Evolutionary conservation across 2,888 invertebrate genomes (phyloP), one percentile per base, ranked within the genome.

Genomic region (Metallyticus violacea): DNA sequence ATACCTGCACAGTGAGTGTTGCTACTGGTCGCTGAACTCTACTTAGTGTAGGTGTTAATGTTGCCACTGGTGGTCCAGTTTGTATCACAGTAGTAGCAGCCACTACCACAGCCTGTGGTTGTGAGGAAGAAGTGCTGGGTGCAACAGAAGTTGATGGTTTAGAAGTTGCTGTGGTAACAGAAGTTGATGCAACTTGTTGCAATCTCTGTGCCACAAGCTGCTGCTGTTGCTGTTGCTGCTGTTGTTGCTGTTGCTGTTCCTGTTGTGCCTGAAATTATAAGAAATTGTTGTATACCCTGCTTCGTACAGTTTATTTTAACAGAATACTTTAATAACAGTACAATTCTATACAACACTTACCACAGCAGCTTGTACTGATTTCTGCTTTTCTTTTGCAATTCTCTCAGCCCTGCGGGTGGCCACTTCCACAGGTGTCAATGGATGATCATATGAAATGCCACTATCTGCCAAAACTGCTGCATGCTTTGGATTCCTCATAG

Each of bases 371-470:
- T 88, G 87, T 7, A 83, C 86, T 25, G 86, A 79, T 90, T 94
- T 94, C 88, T 95, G 93, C 91, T 97, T 97, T 90, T 97, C 98
- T 90, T 96, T 95, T 15, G 97, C 95, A 89, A 98, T 95, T 89
- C 98, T 94, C 90, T 98, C 98, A 25, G 97, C 97, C 90, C 97
- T 94, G 87, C 95, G 94, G 29, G 94, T 92, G 25, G 97, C 97
- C 85, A 97, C 96, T 90, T 97, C 97, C 89, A 96, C 94, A 0
- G 98, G 98, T 89, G 95, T 93, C 84, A 97, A 93, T 6, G 98
- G 98, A 90, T 94, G 94, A 90, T 99, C 98, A 90, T 97, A 96
- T 90, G 95, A 95, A 87, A 99, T 96, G 76, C 97, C 97, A 91
- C 95, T 96, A 89, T 98, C 98, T 87, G 94, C 94, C 89, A 98